Conservation (phyloP, 2,888 invertebrate genomes). For the Phyllotreta cruciferae region DNA sequence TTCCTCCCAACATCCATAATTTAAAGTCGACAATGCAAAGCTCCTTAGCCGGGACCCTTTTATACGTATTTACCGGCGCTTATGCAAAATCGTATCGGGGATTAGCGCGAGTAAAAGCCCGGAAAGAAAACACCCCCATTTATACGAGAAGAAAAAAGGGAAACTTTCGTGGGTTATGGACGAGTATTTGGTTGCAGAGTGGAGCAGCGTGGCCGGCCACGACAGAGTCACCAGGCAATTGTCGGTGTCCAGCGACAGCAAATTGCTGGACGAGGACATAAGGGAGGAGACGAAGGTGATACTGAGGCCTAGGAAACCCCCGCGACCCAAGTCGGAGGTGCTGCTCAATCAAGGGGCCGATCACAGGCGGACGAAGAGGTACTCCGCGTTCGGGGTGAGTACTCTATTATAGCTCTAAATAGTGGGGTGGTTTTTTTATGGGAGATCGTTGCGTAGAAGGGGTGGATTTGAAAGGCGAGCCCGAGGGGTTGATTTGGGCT, state of each 20-base stretch:
- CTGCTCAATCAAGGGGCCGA: slow-evolving; percentile 77
- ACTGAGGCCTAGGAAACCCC: slow-evolving; percentile 88
- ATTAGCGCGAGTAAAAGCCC: slow-evolving; percentile 31
- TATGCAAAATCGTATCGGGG: slow-evolving; percentile 38
- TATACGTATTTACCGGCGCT: slow-evolving; percentile 35
- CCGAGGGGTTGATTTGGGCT: no score
- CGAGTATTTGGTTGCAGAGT: slow-evolving; percentile 67
- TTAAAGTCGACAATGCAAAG: slow-evolving; percentile 38
- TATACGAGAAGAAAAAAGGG: no score
- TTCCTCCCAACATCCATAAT: slow-evolving; percentile 23
- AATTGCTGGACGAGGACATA: slow-evolving; percentile 88
- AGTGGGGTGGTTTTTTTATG: no score
- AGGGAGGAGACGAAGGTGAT: slow-evolving; percentile 88
- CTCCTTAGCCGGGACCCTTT: slow-evolving; percentile 39
- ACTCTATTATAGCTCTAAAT: no score
- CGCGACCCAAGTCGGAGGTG: slow-evolving; percentile 95
- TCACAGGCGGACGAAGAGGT: slow-evolving; percentile 87
- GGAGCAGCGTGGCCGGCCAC: slow-evolving; percentile 78
- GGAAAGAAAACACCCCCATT: no score
- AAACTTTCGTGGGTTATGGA: no score
- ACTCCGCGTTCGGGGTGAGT: slow-evolving; percentile 96
- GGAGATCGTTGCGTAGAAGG: no score
- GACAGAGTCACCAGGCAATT: slow-evolving; percentile 88
- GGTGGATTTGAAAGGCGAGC: no score
- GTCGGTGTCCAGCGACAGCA: slow-evolving; percentile 91